Percentiles rank a stretch among this genome's conserved stretches.
Evolutionary conservation across 37 sponge, comb jelly and placozoan genomes (phyloP).

Genomic region (Mnemiopsis leidyi): DNA sequence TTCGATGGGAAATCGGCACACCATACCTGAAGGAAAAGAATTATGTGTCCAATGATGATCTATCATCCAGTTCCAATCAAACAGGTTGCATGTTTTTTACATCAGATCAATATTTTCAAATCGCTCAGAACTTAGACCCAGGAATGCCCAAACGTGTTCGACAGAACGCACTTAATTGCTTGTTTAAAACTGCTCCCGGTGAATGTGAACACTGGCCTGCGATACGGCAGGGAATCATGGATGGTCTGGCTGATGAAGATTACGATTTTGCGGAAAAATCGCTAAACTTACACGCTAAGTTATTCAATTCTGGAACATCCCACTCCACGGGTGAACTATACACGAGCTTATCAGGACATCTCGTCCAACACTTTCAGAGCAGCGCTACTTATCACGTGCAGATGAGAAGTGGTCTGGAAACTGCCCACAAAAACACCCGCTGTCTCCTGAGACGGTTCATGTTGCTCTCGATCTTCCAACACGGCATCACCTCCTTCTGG

Average conservation of each 20-base stretch:
- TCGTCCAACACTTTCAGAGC: constrained; percentile 36
- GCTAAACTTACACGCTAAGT: neutral
- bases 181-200: constrained; percentile 47
- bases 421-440: constrained; percentile 23
- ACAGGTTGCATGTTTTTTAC: constrained; percentile 53
- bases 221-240: constrained; percentile 47
- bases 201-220: constrained; percentile 43
- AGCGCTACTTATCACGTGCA: constrained; percentile 10
- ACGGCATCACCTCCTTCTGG: constrained; percentile 36
- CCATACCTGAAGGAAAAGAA: constrained; percentile 35
- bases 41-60: constrained; percentile 48
- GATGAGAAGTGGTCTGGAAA: constrained; percentile 27
- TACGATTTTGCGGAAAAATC: constrained; percentile 26
- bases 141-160: constrained; percentile 48
- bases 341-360: constrained; percentile 17
- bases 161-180: constrained; percentile 7
- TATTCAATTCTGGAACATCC: constrained; percentile 40
- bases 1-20: constrained; percentile 36
- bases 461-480: constrained; percentile 48
- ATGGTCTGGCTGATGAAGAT: constrained; percentile 34
- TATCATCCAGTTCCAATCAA: constrained; percentile 45
- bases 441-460: constrained; percentile 49
- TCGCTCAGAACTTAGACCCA: constrained; percentile 39
- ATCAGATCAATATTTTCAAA: constrained; percentile 47
- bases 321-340: constrained; percentile 17